These are phyloP conservation scores for Ectropis crepuscularia DNA, from an alignment of 2,888 invertebrate species.

Conservation along the genomic window DNA sequence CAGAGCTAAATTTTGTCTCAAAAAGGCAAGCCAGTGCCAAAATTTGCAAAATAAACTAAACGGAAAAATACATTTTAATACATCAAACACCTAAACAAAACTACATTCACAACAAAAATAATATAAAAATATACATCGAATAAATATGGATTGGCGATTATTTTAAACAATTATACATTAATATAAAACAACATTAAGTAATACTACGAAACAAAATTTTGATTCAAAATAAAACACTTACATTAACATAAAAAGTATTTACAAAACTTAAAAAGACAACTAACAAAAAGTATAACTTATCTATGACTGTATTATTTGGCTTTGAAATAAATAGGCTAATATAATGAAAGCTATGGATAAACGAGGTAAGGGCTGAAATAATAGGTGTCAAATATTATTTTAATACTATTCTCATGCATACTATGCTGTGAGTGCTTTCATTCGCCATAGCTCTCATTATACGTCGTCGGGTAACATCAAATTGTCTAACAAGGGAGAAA, in stretches of 20 bases:
- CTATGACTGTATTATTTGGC: conserved; percentile 85
- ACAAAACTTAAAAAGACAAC: conserved; percentile 76
- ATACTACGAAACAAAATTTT: conserved; percentile 76
- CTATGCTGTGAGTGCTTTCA: conserved; percentile 45
- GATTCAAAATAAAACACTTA: conserved; percentile 78
- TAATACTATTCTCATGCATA: conserved; percentile 29
- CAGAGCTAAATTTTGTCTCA: conserved; percentile 40
- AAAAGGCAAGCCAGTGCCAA: conserved; percentile 66
- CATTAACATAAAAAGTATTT: conserved; percentile 67
- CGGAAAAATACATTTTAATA: conserved; percentile 53
- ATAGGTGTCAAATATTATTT: conserved; percentile 18
- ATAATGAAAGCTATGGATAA: conserved; percentile 80
- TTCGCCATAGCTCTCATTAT: conserved; percentile 80
- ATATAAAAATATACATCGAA: conserved; percentile 77
- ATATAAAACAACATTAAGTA: conserved; percentile 73
- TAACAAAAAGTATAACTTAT: conserved; percentile 78
- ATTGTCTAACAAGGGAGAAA: conserved; percentile 64
- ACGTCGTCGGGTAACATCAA: conserved; percentile 83
- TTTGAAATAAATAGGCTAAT: conserved; percentile 83
- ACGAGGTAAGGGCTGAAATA: conserved; percentile 21
- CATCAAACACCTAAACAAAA: conserved; percentile 64
- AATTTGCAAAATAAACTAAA: conserved; percentile 47
- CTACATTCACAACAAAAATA: conserved; percentile 70
- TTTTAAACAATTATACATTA: conserved; percentile 69
- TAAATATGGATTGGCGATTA: conserved; percentile 74